These are phyloP conservation scores for Corvus cornix DNA, from an alignment of 2,113 vertebrate genomes.

Conservation along the genomic window DNA sequence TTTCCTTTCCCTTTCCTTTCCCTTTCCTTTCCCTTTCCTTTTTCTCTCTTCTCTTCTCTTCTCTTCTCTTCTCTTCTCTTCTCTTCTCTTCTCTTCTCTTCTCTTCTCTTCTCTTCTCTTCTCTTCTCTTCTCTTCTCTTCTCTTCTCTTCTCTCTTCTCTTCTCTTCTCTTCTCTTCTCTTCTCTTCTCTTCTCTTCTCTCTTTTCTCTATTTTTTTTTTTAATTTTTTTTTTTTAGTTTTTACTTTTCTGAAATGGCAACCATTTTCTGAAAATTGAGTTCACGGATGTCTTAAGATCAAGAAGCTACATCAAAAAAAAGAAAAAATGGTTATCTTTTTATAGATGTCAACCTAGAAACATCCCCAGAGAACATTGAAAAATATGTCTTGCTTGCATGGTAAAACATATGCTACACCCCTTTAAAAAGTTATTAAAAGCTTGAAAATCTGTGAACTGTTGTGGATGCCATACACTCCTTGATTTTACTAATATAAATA, in stretches of 20 bases:
- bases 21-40: no score
- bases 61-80: no score
- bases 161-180: accelerated
- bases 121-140: no score
- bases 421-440: background rate
- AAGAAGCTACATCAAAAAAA: background rate
- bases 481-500: background rate
- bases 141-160: no score
- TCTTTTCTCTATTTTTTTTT: background rate
- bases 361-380: background rate
- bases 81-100: no score
- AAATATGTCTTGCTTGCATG: background rate
- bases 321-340: background rate
- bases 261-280: background rate
- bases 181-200: no score
- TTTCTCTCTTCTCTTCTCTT: accelerated
- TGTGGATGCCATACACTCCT: background rate
- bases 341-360: background rate
- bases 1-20: no score
- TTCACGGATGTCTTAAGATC: background rate
- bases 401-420: background rate
- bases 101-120: accelerated
- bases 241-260: background rate
- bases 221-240: no score
- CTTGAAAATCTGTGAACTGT: background rate